Conservation (phyloP, 2,113 vertebrate genomes). For the Gallinago media region DNA sequence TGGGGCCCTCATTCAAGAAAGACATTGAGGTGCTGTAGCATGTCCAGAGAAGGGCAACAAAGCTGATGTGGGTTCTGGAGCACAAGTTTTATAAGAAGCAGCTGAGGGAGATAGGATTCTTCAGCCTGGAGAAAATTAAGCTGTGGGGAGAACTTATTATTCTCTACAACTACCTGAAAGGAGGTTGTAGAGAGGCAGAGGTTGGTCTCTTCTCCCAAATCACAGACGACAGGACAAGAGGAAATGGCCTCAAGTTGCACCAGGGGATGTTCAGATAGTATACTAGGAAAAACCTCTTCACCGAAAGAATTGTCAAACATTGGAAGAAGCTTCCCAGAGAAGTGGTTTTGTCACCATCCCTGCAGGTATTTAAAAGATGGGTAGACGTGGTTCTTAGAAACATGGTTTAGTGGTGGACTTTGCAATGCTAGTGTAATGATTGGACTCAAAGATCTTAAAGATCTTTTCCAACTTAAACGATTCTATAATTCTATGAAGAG, state of each 20-base stretch:
- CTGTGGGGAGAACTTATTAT: neutral
- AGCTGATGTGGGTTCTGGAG: neutral
- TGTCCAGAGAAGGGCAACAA: neutral
- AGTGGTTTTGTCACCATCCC: neutral
- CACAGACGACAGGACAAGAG: neutral
- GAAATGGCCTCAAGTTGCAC: neutral
- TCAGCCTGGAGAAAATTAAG: neutral
- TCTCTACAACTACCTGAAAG: neutral
- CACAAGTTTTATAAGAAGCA: neutral
- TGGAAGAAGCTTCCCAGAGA: neutral
- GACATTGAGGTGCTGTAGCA: neutral
- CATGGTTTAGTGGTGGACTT: neutral
- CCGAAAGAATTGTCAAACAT: neutral
- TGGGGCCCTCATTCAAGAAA: neutral
- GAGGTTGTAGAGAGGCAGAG: neutral
- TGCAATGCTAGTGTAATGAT: neutral
- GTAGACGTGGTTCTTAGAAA: neutral
- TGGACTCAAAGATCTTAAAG: neutral
- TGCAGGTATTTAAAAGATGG: neutral
- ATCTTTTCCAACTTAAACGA: neutral
- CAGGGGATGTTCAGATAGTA: neutral
- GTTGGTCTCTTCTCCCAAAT: neutral
- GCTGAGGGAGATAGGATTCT: neutral
- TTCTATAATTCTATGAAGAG: neutral
- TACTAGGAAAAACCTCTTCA: neutral